A percentile compares a stretch with the other conserved stretches of the same genome.
Evolutionary conservation across 2,797 vertebrate genomes (phyloP).

Genomic region (Gobionotothen gibberifrons): DNA sequence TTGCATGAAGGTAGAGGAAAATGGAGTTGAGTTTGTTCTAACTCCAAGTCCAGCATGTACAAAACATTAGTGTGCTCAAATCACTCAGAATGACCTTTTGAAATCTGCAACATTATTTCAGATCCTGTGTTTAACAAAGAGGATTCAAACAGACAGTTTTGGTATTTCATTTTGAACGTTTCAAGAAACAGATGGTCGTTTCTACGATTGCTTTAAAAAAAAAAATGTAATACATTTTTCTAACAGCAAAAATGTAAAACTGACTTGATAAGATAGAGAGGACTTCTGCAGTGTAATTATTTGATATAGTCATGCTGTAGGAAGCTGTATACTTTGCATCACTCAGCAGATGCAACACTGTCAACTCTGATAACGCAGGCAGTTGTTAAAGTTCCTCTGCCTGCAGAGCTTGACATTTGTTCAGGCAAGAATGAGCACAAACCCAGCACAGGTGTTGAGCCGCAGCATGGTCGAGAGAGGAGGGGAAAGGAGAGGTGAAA

Average conservation of each 20-base stretch:
- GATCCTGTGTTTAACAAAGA: not conserved
- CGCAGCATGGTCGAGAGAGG: conserved; percentile 64
- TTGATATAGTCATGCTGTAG: not conserved
- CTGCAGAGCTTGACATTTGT: conserved; percentile 78
- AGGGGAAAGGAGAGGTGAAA: conserved; percentile 26
- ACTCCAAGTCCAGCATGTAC: not conserved
- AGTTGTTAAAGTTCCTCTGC: conserved; percentile 65
- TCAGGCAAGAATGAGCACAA: conserved; percentile 72
- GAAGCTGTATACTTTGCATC: conserved; percentile 21
- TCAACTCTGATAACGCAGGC: conserved; percentile 55
- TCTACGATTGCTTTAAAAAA: not conserved
- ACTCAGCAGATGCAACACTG: conserved; percentile 46
- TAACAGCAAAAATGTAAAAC: too few species aligned
- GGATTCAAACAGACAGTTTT: not conserved
- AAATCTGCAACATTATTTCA: not conserved
- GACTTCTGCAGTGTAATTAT: conserved; percentile 24
- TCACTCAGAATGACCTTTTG: not conserved
- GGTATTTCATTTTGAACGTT: not conserved
- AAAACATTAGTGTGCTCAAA: not conserved
- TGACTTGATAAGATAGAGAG: not conserved
- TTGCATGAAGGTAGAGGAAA: not conserved
- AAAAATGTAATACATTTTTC: not conserved
- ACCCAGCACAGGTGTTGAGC: conserved; percentile 83
- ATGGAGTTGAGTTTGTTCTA: not conserved
- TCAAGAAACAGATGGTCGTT: not conserved